A percentile compares a stretch with the other conserved stretches of the same genome.
Evolutionary conservation across 2,113 vertebrate species (phyloP).

Genomic region (Desmodus rotundus): DNA sequence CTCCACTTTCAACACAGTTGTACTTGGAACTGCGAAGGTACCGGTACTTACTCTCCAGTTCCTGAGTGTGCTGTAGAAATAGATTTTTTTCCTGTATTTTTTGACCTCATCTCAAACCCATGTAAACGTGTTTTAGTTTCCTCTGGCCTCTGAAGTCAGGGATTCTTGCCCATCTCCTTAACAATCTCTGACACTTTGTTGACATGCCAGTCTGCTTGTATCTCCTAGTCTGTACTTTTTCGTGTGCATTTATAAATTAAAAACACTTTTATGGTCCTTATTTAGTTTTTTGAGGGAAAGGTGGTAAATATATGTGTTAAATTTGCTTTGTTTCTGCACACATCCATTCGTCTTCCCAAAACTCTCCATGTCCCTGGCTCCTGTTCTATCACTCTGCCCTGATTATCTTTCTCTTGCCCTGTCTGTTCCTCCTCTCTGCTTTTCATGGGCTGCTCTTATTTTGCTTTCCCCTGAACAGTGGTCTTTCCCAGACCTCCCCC

Average conservation of each 20-base stretch:
- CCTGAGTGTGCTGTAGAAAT: neutral
- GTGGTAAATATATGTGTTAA: neutral
- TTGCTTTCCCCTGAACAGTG: neutral
- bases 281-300: neutral
- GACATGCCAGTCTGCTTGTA: neutral
- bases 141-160: neutral
- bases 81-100: neutral
- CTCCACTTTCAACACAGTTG: neutral
- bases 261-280: neutral
- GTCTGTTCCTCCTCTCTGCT: neutral
- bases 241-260: neutral
- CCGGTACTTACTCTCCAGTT: neutral
- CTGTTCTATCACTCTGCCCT: rapidly evolving
- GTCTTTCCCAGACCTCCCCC: neutral
- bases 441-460: neutral
- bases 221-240: neutral
- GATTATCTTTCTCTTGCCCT: neutral
- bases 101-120: neutral
- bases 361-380: neutral
- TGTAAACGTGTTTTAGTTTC: neutral
- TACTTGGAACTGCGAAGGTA: neutral
- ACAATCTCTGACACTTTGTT: neutral
- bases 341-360: neutral
- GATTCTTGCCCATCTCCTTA: neutral
- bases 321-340: neutral